Base-by-base conservation (phyloP, 2,888 invertebrate genomes). In the Ectemnius cavifrons region DNA sequence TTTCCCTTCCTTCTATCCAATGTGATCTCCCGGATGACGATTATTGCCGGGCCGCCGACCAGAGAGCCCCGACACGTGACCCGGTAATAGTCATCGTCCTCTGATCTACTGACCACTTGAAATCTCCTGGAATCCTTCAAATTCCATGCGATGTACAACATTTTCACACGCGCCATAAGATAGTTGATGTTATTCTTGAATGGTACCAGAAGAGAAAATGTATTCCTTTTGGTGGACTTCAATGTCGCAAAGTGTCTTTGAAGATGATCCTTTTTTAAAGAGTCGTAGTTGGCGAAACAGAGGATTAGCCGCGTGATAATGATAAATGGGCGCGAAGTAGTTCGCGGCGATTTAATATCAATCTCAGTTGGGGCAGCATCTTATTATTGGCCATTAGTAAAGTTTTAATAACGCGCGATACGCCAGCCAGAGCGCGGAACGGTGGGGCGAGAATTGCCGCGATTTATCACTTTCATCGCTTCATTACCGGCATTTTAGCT, bases 361-460 rank as follows among this genome's bases (percentile, higher is more conserved):
- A 87, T 87, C 85, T 80, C 76, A 77, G 78, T 79, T 73, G 78
- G 79, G 78, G 77, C 86, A 81, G 81, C 37, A 84, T 82, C 86
- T 86, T 86, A 88, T 89, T 88, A 88, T 82, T 82, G 84, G 79
- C 85, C 85, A 89, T 89, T 87, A 87, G 86, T 82, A 83, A 87
- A 88, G 84, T 89, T 89, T 89, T 88, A 86, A 88, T 88, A 88
- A 88, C 85, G 84, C 37, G 37, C 81, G 76, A 82, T 82, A 85
- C 80, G 82, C 74, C 68, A 23, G 77, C 73, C 1, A 11, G 37
- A 37, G 37, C 5, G 59, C 70, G 73, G 65, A 63, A 63, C 59
- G 64, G 75, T 73, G 77, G 74, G 75, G 77, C 71, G 67, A 76
- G 79, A 78, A 77, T 75, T 72, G 76, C 85, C 79, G 80, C 84